Evolutionary conservation across 2,888 invertebrate species (phyloP), one percentile per base, ranked within the genome.

Genomic region (Hanleya hanleyi): DNA sequence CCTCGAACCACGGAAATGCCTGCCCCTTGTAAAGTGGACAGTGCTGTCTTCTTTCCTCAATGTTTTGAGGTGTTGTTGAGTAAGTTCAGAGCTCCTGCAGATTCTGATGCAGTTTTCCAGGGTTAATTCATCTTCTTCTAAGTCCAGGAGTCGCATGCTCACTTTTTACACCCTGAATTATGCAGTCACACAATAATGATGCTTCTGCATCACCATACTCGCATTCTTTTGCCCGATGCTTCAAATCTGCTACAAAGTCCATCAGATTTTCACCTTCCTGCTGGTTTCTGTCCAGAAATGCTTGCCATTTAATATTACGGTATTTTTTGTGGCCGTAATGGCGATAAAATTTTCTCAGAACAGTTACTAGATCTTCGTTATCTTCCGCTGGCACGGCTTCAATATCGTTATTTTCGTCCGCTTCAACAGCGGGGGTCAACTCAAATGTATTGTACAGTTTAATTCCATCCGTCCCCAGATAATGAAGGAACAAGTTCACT

Each of bases 291-390:
- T 64, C 37, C 18, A 64, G 64, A 37, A 64, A 64, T 22, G 15
- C 64, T 64, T 64, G 64, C 18, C 64, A n/a, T 26, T 64, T 64
- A 18, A 64, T 26, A 33, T 36, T 64, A 35, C 64, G 32, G 3
- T 47, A 47, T 47, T 47, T 47, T 22, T 47, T 47, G 22, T 47
- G 47, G n/a, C 51, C 51, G 22, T 22, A 51, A n/a, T 51, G 51
- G 9, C 26, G 51, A 26, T 51, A 9, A 51, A 51, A 51, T 26
- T 51, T 51, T 22, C 22, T 7, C 22, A 51, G 26, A n/a, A 51
- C 51, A 22, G 22, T 26, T n/a, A 15, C 51, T 51, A 51, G 22
- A 7, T 41, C 18, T 41, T 41, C 41, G 7, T 12, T 41, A 18
- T 41, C 41, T 41, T 41, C 41, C 7, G 41, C 41, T 12, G 41